Conservation (phyloP, 2,888 invertebrate species). For the Eupithecia inturbata region DNA sequence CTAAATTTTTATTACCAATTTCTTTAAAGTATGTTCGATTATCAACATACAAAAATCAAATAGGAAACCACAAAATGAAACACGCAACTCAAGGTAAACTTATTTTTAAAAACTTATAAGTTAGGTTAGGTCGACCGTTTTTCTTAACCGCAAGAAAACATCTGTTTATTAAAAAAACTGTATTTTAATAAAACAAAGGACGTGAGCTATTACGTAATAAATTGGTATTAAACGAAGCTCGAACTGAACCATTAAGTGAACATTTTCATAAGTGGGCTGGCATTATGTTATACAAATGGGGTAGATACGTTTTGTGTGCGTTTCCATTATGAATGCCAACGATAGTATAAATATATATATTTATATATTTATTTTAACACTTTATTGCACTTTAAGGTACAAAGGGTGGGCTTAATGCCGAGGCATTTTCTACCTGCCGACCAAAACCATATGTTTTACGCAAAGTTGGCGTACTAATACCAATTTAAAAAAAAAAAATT, state of each 20-base stretch:
- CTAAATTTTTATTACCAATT: too few relatives aligned
- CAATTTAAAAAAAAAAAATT: too few relatives aligned
- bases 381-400: too few relatives aligned
- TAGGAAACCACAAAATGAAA: conserved; percentile 6
- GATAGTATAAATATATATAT: too few relatives aligned
- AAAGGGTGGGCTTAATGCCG: too few relatives aligned
- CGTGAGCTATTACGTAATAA: conserved; percentile 50
- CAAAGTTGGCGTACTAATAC: too few relatives aligned
- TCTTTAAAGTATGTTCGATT: too few relatives aligned
- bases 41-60: neutral
- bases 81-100: conserved; percentile 10
- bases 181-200: conserved; percentile 43
- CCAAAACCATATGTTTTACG: too few relatives aligned
- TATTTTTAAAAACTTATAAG: neutral
- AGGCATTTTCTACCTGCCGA: too few relatives aligned
- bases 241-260: conserved; percentile 30
- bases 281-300: conserved; percentile 64
- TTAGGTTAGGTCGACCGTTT: neutral
- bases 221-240: conserved; percentile 43
- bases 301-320: conserved; percentile 50
- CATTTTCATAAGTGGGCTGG: conserved; percentile 42
- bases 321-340: conserved; percentile 55
- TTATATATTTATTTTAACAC: too few relatives aligned
- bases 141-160: conserved; percentile 41
- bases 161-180: conserved; percentile 42